Percentiles rank a stretch among this genome's conserved stretches.
Evolutionary conservation across 1,140 invertebrate genomes (phyloP).

Genomic region (Neodiprion lecontei): DNA sequence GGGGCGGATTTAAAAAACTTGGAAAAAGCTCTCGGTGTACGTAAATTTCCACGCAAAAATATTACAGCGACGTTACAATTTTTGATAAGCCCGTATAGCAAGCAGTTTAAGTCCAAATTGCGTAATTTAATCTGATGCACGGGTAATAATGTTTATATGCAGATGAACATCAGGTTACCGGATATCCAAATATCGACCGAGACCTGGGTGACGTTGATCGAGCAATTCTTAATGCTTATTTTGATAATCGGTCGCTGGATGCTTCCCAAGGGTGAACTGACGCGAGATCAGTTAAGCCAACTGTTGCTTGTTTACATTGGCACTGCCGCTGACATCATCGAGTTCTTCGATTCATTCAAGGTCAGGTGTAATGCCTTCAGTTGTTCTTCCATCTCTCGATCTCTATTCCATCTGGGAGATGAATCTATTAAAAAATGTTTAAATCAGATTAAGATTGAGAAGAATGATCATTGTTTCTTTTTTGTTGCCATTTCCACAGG

Average conservation of each 20-base stretch:
- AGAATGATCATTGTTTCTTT: background rate
- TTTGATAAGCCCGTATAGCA: no score
- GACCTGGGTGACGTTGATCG: conserved; percentile 86
- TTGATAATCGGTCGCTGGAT: conserved; percentile 89
- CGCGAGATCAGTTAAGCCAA: conserved; percentile 89
- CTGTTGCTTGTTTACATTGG: conserved; percentile 86
- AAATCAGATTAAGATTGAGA: no score
- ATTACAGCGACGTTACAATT: background rate
- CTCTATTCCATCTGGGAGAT: background rate
- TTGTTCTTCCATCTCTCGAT: background rate
- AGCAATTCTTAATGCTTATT: conserved; percentile 88
- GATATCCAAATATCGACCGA: conserved; percentile 74
- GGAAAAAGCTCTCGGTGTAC: conserved; percentile 66
- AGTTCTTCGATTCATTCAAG: conserved; percentile 96
- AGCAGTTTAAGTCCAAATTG: no score
- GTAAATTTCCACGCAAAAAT: conserved; percentile 25
- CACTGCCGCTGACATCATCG: conserved; percentile 93
- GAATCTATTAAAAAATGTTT: no score
- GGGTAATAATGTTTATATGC: conserved; percentile 24
- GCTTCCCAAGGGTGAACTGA: conserved; percentile 88
- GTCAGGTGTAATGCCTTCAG: background rate
- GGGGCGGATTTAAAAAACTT: conserved; percentile 63
- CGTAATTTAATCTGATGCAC: no score
- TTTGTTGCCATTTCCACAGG: conserved; percentile 41
- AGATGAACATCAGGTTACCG: conserved; percentile 66